Evolutionary conservation across 2,888 invertebrate species (phyloP), one percentile per base, ranked within the genome.

Genomic region (Ochlodes sylvanus): DNA sequence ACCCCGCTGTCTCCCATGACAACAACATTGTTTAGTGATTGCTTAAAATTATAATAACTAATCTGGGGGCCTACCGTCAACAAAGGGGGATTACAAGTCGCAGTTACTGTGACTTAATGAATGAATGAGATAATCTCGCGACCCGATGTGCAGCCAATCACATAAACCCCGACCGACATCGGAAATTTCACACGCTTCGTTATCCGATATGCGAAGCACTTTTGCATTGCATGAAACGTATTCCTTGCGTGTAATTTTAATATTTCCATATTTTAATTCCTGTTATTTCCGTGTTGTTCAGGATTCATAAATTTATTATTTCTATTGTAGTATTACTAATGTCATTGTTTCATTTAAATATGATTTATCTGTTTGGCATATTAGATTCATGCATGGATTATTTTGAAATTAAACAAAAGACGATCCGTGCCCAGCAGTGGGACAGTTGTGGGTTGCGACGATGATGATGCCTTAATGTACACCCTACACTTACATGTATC

Each of bases 181-280:
- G 50, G 50, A 12, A 50, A 19, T 19, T 17, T 50, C 50, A 17
- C 50, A 6, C 50, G 17, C 12, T 50, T 47, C 47, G 17, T 47
- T 47, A 47, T 17, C 47, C 17, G 50, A 19, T 50, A 50, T 50
- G 19, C 19, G 19, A 50, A 50, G 50, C 17, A 50, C 50, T 19
- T 17, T 50, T 50, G 50, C 50, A 50, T 50, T 19, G 19, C 50
- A 50, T 50, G 12, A 50, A 50, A 50, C 19, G 19, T 50, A 50
- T 50, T 44, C 7, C 19, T 10, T 50, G 1, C 17, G 10, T n/a
- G 19, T 50, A 50, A 5, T 44, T 4, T 42, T 44, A 44, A 50
- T 38, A 50, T 50, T 50, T 50, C 12, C 50, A 50, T 50, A 19
- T 19, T 50, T 50, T 47, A 17, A 17, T 47, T 17, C 17, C 5